phyloP scores from a whole-genome alignment of 2,888 invertebrate species.

The Cancer borealis region DNA sequence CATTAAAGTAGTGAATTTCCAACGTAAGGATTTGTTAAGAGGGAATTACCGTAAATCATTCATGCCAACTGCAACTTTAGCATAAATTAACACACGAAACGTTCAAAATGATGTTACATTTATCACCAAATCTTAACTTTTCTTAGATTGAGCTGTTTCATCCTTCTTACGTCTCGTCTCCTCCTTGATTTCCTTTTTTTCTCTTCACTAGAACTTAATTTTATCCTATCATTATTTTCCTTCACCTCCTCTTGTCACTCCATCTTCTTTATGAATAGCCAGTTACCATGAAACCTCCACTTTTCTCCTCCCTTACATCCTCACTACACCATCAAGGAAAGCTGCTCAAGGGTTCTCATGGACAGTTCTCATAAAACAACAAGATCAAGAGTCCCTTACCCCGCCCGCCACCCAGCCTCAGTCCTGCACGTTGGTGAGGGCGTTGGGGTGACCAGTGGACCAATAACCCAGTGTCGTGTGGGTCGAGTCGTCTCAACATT shows the following conservation, averaged over 20 bases:
- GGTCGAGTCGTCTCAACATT: neutral
- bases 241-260: neutral
- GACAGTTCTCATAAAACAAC: neutral
- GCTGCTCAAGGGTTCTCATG: neutral
- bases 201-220: neutral
- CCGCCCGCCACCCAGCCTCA: neutral
- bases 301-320: neutral
- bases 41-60: neutral
- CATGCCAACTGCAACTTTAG: neutral
- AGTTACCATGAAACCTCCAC: neutral
- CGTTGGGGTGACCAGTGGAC: neutral
- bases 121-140: neutral
- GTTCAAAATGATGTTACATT: neutral
- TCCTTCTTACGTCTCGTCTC: neutral
- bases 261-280: neutral
- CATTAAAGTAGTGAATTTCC: neutral
- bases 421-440: neutral
- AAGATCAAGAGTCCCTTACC: neutral
- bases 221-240: neutral
- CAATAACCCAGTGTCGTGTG: neutral
- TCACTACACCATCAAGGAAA: neutral
- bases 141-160: neutral
- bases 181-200: neutral
- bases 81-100: neutral
- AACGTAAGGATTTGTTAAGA: constrained; percentile 5